Evolutionary conservation across 2,113 vertebrate species (phyloP).

Genomic region (Rynchops niger): DNA sequence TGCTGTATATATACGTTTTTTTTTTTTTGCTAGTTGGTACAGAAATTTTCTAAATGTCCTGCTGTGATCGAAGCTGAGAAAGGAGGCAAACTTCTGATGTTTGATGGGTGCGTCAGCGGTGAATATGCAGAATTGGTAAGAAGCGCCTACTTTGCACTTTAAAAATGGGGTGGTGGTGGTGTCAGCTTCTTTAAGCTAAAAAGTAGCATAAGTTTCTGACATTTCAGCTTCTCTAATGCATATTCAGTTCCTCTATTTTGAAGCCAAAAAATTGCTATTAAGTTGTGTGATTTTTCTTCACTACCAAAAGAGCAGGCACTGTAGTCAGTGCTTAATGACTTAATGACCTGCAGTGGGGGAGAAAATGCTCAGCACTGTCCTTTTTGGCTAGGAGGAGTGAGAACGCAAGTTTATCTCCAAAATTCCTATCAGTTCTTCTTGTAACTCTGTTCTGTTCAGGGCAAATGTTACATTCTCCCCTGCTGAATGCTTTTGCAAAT

Average conservation of each 20-base stretch:
- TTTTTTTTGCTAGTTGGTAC: slow-evolving; percentile 59
- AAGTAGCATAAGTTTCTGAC: accelerated
- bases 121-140: slow-evolving; percentile 73
- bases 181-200: background rate
- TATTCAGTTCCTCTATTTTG: background rate
- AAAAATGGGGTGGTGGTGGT: background rate
- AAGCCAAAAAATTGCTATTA: background rate
- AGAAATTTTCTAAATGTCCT: slow-evolving; percentile 69
- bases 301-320: background rate
- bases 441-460: background rate
- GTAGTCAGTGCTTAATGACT: too few relatives aligned
- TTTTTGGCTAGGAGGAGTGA: background rate
- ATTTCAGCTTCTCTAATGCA: background rate
- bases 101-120: slow-evolving; percentile 65
- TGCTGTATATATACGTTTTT: background rate
- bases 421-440: accelerated
- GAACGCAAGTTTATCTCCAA: background rate
- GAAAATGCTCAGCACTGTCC: background rate
- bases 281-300: background rate
- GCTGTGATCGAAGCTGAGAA: slow-evolving; percentile 73
- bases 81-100: slow-evolving; percentile 73
- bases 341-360: too few relatives aligned
- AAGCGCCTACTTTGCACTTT: background rate
- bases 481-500: background rate
- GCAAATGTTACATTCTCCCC: background rate